Evolutionary conservation across 2,113 vertebrate species (phyloP).

Genomic region (Stigmatopora nigra): DNA sequence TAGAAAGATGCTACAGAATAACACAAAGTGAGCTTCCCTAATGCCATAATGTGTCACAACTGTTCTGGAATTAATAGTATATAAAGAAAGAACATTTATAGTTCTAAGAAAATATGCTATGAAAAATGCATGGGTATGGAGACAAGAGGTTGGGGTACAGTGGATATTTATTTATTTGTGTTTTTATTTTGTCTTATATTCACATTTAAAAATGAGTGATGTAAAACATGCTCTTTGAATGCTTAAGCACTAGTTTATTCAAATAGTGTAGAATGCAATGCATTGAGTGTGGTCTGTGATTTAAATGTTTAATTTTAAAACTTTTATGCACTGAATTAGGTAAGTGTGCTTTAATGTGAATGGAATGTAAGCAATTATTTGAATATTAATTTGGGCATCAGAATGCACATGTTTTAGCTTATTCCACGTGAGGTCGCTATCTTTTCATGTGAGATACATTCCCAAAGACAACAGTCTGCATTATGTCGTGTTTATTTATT

Average conservation of each 20-base stretch:
- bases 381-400: background rate
- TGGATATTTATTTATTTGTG: background rate
- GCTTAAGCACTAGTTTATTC: background rate
- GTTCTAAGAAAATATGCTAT: background rate
- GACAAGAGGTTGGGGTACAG: background rate
- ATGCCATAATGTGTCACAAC: background rate
- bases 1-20: background rate
- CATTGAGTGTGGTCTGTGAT: background rate
- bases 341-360: constrained; percentile 18
- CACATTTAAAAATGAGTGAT: background rate
- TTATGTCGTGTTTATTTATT: constrained; percentile 13
- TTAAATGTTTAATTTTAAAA: background rate
- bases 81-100: background rate
- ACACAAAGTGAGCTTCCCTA: background rate
- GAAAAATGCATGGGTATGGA: background rate
- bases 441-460: constrained; percentile 13
- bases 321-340: constrained; percentile 20
- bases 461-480: background rate
- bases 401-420: background rate
- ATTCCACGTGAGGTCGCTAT: constrained; percentile 48
- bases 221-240: background rate
- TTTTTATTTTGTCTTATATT: background rate
- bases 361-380: constrained; percentile 4
- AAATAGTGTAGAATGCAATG: background rate
- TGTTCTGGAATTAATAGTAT: background rate